Conservation (phyloP, 2,888 invertebrate genomes). For the Netelia virgata region DNA sequence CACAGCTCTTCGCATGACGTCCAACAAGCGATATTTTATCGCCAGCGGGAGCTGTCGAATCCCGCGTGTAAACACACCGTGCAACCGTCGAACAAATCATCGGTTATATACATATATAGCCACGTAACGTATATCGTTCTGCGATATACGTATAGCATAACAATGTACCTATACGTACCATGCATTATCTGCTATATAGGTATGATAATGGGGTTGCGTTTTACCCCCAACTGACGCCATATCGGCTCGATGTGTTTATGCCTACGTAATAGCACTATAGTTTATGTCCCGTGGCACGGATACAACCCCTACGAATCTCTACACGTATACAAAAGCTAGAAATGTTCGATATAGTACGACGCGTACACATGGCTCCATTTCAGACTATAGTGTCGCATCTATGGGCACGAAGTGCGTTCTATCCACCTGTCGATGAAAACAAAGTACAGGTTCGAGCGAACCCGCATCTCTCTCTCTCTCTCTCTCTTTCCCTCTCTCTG, state of each 20-base stretch:
- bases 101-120: constrained; percentile 43
- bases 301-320: neutral
- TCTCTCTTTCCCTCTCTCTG: neutral
- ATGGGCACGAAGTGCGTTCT: constrained; percentile 2
- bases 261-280: constrained; percentile 22
- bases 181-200: constrained; percentile 6
- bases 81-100: constrained; percentile 75
- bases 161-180: constrained; percentile 8
- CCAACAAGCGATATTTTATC: constrained; percentile 71
- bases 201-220: constrained; percentile 32
- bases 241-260: constrained; percentile 19
- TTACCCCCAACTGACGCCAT: constrained; percentile 31
- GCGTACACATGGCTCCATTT: neutral
- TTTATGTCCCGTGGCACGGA: neutral
- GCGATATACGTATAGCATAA: neutral
- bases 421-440: constrained; percentile 61
- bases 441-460: constrained; percentile 56
- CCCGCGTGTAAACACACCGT: constrained; percentile 74
- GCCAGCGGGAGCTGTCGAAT: constrained; percentile 67
- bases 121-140: neutral
- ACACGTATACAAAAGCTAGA: too few species aligned
- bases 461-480: neutral
- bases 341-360: neutral
- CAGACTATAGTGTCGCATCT: constrained; percentile 13
- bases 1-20: constrained; percentile 60